Evolutionary conservation across 2,888 invertebrate species (phyloP).

Genomic region (Drosophila trichaetosa): DNA sequence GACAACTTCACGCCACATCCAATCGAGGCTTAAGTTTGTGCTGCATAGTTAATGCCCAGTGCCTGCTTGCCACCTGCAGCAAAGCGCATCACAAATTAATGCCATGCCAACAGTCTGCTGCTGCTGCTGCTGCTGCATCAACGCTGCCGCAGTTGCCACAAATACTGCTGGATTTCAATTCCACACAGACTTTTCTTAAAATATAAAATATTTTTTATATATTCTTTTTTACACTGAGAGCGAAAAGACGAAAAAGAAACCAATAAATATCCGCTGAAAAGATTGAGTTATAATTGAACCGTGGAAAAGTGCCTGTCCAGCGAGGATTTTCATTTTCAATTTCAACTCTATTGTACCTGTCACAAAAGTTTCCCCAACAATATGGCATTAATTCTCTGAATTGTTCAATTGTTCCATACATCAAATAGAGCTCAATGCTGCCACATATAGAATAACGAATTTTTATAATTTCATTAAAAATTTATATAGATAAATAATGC

Average conservation of each 20-base stretch:
- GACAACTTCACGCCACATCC: slow-evolving; percentile 48
- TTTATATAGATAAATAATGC: too few species aligned
- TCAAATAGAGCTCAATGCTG: neutral
- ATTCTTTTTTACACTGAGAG: neutral
- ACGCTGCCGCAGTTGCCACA: neutral
- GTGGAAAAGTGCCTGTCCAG: neutral
- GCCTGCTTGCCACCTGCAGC: slow-evolving; percentile 14
- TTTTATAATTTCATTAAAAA: neutral
- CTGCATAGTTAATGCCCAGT: slow-evolving; percentile 37
- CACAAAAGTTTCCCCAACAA: neutral
- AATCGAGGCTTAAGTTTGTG: slow-evolving; percentile 33
- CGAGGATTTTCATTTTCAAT: neutral
- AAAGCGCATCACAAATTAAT: slow-evolving; percentile 35
- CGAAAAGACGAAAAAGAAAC: neutral
- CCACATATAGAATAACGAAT: neutral
- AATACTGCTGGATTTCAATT: slow-evolving; percentile 1
- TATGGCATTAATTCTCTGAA: neutral
- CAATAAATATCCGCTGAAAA: neutral
- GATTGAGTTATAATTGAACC: neutral
- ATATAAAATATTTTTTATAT: too few species aligned
- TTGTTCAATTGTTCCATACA: neutral
- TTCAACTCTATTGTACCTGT: neutral
- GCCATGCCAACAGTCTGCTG: neutral
- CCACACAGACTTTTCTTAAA: neutral
- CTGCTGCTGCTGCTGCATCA: neutral